Conservation (phyloP, 1,140 invertebrate genomes). For the Spodoptera frugiperda region DNA sequence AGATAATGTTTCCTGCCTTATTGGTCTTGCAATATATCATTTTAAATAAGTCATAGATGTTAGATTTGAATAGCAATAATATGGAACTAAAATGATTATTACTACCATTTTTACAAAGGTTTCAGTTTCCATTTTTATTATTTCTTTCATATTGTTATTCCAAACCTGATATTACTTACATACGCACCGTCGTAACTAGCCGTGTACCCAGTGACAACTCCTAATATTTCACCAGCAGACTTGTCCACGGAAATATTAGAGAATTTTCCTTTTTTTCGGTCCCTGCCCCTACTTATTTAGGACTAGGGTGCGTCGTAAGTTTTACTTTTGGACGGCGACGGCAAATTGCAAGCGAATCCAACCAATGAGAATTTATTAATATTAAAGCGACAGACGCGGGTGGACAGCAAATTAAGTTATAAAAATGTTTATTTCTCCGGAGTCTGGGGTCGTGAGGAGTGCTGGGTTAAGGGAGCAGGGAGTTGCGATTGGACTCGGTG, state of each 20-base stretch:
- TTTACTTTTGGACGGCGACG: constrained; percentile 70
- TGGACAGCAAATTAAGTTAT: constrained; percentile 75
- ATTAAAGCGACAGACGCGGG: constrained; percentile 75
- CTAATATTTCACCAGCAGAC: constrained; percentile 12
- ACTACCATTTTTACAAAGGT: no score
- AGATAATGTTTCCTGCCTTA: no score
- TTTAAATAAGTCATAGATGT: no score
- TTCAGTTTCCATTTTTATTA: no score
- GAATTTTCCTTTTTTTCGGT: constrained; percentile 70
- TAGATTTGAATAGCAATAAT: no score
- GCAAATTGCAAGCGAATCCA: constrained; percentile 83
- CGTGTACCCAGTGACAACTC: neutral
- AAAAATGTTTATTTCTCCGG: constrained; percentile 66
- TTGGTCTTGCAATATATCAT: no score
- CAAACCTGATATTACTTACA: no score
- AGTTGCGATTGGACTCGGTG: neutral
- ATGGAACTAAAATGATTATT: no score
- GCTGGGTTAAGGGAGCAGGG: neutral
- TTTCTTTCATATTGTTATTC: neutral
- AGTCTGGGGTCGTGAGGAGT: constrained; percentile 11
- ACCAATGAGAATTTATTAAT: constrained; percentile 84
- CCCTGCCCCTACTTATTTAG: constrained; percentile 66
- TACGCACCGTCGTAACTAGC: no score
- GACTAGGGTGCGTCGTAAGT: constrained; percentile 76
- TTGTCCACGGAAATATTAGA: constrained; percentile 61